A percentile compares a stretch with the other conserved stretches of the same genome.
Conservation (phyloP, 2,797 vertebrate genomes). For the Lindbergichthys nudifrons region DNA sequence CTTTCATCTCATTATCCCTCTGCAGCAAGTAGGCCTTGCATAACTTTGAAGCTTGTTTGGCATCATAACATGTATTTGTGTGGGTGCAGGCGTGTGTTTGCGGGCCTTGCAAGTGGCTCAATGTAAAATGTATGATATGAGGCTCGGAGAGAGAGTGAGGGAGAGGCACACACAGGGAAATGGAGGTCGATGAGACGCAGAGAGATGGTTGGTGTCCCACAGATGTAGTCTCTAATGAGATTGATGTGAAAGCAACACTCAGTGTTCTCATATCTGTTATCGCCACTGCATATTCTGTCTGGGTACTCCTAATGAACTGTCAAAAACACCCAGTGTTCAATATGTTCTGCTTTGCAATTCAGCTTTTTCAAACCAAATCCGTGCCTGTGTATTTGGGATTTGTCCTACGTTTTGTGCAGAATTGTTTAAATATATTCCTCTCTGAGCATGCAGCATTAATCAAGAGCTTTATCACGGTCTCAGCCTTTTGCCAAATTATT, state of each 20-base stretch:
- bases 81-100: constrained; percentile 30
- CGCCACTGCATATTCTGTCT: constrained; percentile 9
- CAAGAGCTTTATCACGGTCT: constrained; percentile 7
- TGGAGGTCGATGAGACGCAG: constrained; percentile 46
- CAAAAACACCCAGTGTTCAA: constrained; percentile 1
- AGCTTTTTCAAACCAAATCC: background rate
- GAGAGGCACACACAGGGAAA: constrained; percentile 32
- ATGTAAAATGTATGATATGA: constrained; percentile 58
- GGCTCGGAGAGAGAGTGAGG: constrained; percentile 14
- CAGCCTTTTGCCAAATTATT: constrained; percentile 3
- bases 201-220: constrained; percentile 24
- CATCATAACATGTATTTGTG: constrained; percentile 69
- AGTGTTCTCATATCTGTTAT: constrained; percentile 8
- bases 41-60: constrained; percentile 79
- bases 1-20: constrained; percentile 77
- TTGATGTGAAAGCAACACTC: constrained; percentile 36
- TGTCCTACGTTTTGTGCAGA: constrained; percentile 19
- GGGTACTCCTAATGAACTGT: constrained; percentile 26
- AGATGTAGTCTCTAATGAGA: constrained; percentile 53
- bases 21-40: constrained; percentile 67
- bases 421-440: background rate
- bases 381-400: background rate
- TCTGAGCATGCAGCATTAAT: constrained; percentile 9
- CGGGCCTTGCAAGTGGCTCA: constrained; percentile 48
- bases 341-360: background rate